Evolutionary conservation across 2,797 vertebrate species (phyloP).

Genomic region (Leptoclinus maculatus): DNA sequence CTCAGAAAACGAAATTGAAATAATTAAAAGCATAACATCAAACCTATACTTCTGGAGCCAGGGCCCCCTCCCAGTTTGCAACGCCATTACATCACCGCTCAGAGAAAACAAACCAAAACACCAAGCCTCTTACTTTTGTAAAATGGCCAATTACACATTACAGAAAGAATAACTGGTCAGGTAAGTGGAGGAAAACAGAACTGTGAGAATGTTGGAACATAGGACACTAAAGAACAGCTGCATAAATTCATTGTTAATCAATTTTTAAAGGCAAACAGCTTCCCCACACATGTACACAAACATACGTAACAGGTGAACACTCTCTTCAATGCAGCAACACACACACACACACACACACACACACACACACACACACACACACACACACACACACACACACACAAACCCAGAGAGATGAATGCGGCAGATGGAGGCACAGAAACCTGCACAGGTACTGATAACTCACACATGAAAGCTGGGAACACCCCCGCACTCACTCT

Average conservation of each 20-base stretch:
- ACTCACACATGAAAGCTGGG: background rate
- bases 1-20: conserved; percentile 8
- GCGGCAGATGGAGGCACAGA: conserved; percentile 11
- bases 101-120: conserved; percentile 3
- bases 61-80: background rate
- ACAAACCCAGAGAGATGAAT: background rate
- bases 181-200: background rate
- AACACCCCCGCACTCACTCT: background rate
- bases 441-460: conserved; percentile 18
- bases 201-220: background rate
- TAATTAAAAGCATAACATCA: background rate
- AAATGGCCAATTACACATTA: background rate
- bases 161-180: background rate
- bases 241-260: conserved; percentile 1
- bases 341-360: background rate
- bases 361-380: background rate
- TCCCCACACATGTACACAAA: background rate
- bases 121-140: background rate
- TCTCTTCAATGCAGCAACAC: background rate
- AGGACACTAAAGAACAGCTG: background rate
- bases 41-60: background rate
- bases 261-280: background rate
- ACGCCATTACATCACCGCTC: background rate
- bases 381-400: background rate
- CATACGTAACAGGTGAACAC: background rate